Evolutionary conservation across 2,888 invertebrate species (phyloP), one percentile per base, ranked within the genome.

Genomic region (Drosophila anceps): DNA sequence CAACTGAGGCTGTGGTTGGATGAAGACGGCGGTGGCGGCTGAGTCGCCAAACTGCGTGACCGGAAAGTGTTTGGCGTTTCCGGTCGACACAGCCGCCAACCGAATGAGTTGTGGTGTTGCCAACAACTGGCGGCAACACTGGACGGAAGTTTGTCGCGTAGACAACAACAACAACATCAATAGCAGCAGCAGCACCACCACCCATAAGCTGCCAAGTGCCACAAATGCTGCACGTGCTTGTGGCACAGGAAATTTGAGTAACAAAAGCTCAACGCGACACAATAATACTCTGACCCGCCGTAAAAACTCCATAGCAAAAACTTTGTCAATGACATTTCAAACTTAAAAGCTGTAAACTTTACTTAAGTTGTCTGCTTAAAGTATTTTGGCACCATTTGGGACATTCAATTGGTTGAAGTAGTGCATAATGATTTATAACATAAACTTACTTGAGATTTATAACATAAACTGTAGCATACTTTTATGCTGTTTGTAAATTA

Each of bases 11-110:
- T 27, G 46, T 5, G 27, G 31, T 39, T 20, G 33, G 9, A 18
- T 51, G 15, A 37, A 27, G 39, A 24, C 65, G 20, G 37, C 27
- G n/a, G 37, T 20, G 69, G 39, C 39, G 48, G 66, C 35, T 20
- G 67, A 68, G 74, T 54, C 50, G 66, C 55, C 69, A 63, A 76
- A 72, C 76, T 84, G 87, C 85, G 87, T 85, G 85, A 86, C 85
- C 85, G 85, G 84, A 85, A 87, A 86, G 76, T 86, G 85, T 87
- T 84, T 82, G 83, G 76, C 73, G 66, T 73, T 83, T 87, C 80
- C 83, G 80, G 85, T 73, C 71, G 79, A 69, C 73, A 64, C 81
- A 79, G 84, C 81, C 75, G 61, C 74, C 70, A 62, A 57, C 62
- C 62, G 59, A 62, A 46, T 57, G 46, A 51, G 46, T 41, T 60